Evolutionary conservation across 2,113 vertebrate species (phyloP), one percentile per base, ranked within the genome.

Genomic region (Pedetes capensis): DNA sequence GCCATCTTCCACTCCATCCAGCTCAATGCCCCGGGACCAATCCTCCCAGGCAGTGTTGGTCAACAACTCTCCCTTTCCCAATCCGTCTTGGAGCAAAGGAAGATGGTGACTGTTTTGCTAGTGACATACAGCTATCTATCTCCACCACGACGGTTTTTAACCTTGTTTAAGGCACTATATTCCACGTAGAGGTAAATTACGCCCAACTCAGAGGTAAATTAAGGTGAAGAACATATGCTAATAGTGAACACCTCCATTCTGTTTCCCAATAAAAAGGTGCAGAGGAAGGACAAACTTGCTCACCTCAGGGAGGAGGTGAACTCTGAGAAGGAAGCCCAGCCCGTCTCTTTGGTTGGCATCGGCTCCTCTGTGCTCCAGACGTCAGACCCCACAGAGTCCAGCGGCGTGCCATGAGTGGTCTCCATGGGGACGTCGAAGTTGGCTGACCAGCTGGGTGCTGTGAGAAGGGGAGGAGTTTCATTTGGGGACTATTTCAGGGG

Each of bases 391-490:
- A 98, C 98, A 22, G 98, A 98, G 95, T 98, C 98, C 47, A 98
- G 94, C 12, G 96, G 98, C 29, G 98, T 97, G 14, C 98, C 98
- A 3, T 99, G 99, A 6, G 99, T 98, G 0, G 99, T 99, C 96
- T 99, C 99, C 99, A 99, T 99, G 61, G 99, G 99, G 90, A 99
- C 98, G 51, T 99, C 99, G 34, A 99, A 99, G 96, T 98, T 99
- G 68, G 99, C 99, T 1, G 99, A 99, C 99, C 99, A 99, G 95
- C 98, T 99, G 1, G 99, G 99, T 39, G 99, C 99, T 99, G 49
- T 80, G 97, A 97, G 87, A 17, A 85, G 82, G 61, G 12, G 17
- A 95, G 27, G 34, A 17, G 55, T 68, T 66, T 49, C 71, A 69
- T 22, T 17, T 29, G 82, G 69, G 84, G 63, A 75, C 20, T 1